Base-by-base conservation (phyloP, 2,888 invertebrate species). In the Liodrosophila aerea region DNA sequence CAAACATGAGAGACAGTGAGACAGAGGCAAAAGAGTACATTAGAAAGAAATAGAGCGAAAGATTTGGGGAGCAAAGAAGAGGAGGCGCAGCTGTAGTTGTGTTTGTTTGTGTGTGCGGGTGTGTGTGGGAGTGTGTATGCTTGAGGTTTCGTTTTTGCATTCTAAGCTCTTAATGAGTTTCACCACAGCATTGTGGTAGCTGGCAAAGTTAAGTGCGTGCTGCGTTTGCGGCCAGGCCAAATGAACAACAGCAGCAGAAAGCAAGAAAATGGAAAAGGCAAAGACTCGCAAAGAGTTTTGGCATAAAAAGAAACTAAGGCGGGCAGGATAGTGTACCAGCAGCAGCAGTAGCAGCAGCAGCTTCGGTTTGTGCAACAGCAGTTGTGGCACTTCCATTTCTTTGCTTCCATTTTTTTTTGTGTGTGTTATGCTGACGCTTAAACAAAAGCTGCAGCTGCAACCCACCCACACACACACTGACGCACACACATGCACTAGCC, bases 81-180 rank as follows among this genome's bases (percentile, higher is more conserved):
- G n/a, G n/a, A n/a, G n/a, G 22, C 22, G 22, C 22, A 22, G 5
- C 22, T 4, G 22, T n/a, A n/a, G n/a, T n/a, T n/a, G n/a, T 54
- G 47, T 45, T 29, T 30, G 37, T 37, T 49, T 50, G 31, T 47
- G 50, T 40, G 52, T 41, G 29, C 34, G 5, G 8, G 4, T 59
- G 33, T 51, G 40, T 57, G 40, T 41, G 4, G 53, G 33, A 47
- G 40, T 57, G 40, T 41, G 34, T 13, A 27, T 66, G 61, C 40
- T 64, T 80, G 62, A 54, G 81, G 69, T 73, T 71, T 67, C 54
- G 68, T 76, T 85, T 84, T 73, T 83, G 76, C 81, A 70, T 83
- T 80, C 86, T 85, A 83, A 84, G 81, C 80, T 77, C 77, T 75
- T 86, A 83, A 83, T 85, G 83, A 83, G 85, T 85, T 85, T 85